Evolutionary conservation across 2,888 invertebrate genomes (phyloP).

Genomic region (Hyposoter dolosus): DNA sequence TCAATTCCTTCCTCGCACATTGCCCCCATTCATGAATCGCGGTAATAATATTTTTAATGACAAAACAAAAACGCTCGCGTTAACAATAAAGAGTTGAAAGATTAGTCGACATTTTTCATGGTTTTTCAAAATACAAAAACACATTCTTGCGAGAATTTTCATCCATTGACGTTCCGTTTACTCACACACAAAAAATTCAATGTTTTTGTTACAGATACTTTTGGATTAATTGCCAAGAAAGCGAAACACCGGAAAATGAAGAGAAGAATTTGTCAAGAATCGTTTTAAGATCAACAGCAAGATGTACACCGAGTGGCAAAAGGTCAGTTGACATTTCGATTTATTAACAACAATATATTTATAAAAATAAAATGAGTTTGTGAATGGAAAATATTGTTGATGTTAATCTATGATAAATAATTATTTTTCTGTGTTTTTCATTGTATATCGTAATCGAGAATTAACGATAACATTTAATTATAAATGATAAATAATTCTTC

Average conservation of each 20-base stretch:
- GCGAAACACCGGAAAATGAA: constrained; percentile 58
- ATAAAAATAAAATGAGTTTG: constrained; percentile 3
- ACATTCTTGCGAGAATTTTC: background rate
- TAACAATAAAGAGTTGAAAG: background rate
- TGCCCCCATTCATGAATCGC: background rate
- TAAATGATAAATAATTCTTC: constrained; percentile 53
- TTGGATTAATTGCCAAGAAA: background rate
- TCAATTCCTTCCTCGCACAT: constrained; percentile 13
- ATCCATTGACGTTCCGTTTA: background rate
- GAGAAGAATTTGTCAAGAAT: constrained; percentile 59
- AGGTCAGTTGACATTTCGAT: constrained; percentile 74
- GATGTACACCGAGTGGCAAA: constrained; percentile 83
- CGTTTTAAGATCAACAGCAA: constrained; percentile 65
- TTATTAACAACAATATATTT: background rate
- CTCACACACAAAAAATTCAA: too few relatives aligned
- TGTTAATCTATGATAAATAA: constrained; percentile 12
- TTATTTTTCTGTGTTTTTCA: background rate
- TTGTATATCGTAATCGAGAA: background rate
- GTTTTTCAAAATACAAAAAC: background rate
- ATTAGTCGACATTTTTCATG: constrained; percentile 1
- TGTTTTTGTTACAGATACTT: constrained; percentile 41
- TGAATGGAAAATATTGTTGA: background rate
- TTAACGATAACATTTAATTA: constrained; percentile 41
- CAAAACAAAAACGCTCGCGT: constrained; percentile 9
- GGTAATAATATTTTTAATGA: constrained; percentile 7